Percentiles rank a stretch among this genome's conserved stretches.
Evolutionary conservation across 1,140 invertebrate species (phyloP).

Genomic region (Lasioglossum albipes): DNA sequence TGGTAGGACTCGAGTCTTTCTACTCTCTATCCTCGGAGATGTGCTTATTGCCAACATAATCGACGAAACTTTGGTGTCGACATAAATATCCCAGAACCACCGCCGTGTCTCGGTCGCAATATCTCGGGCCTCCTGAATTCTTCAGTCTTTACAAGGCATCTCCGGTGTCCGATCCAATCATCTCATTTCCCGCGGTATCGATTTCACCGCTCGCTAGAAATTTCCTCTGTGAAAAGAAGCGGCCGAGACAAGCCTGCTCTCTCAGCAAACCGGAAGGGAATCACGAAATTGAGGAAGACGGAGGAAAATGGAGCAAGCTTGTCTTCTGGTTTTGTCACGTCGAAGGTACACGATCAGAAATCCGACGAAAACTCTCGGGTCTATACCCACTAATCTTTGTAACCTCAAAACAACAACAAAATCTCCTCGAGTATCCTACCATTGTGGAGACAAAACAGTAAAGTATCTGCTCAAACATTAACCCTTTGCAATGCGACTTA

Average conservation of each 20-base stretch:
- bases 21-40: neutral
- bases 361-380: neutral
- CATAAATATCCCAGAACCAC: neutral
- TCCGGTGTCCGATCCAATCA: slow-evolving; percentile 65
- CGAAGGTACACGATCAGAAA: neutral
- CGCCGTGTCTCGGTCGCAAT: neutral
- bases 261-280: neutral
- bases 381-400: too few species aligned
- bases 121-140: neutral
- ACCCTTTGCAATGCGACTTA: too few species aligned
- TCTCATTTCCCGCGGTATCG: slow-evolving; percentile 67
- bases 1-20: too few species aligned
- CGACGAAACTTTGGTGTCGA: neutral
- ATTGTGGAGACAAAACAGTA: too few species aligned
- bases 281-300: slow-evolving; percentile 16
- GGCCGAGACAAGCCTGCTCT: slow-evolving; percentile 35
- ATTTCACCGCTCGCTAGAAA: slow-evolving; percentile 61
- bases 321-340: slow-evolving; percentile 19
- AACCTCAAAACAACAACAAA: too few species aligned
- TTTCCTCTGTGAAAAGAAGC: slow-evolving; percentile 56
- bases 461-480: too few species aligned
- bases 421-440: too few species aligned
- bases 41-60: neutral
- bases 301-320: slow-evolving; percentile 19
- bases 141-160: slow-evolving; percentile 1